Evolutionary conservation across 2,888 invertebrate species (phyloP).

Genomic region (Syrphus vitripennis): DNA sequence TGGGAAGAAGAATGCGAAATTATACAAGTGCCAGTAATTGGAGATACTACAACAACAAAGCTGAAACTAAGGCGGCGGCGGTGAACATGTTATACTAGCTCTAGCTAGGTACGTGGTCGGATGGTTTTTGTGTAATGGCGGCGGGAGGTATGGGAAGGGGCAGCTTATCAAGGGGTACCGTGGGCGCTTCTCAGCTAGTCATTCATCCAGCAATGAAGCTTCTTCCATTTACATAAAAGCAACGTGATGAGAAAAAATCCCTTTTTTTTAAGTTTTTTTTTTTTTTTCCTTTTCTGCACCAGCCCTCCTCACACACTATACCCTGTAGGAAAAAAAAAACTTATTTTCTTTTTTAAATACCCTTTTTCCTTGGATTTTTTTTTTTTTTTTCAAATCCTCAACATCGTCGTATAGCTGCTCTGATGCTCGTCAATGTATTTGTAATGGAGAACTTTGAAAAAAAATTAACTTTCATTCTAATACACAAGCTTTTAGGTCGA

Average conservation of each 20-base stretch:
- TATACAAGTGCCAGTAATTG: slow-evolving; percentile 72
- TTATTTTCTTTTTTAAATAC: slow-evolving; percentile 71
- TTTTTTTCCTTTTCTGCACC: slow-evolving; percentile 10
- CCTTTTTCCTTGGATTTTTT: slow-evolving; percentile 44
- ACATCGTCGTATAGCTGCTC: slow-evolving; percentile 21
- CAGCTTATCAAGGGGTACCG: slow-evolving; percentile 65
- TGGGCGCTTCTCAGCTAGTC: slow-evolving; percentile 67
- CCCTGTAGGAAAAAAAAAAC: slow-evolving; percentile 29
- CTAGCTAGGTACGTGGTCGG: slow-evolving; percentile 53
- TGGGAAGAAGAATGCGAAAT: slow-evolving; percentile 68
- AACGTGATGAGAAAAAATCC: slow-evolving; percentile 61
- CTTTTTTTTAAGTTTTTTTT: too few species aligned
- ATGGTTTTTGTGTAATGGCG: slow-evolving; percentile 22
- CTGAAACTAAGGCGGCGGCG: slow-evolving; percentile 24
- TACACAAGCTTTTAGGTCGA: slow-evolving; percentile 52
- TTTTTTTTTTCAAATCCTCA: slow-evolving; percentile 9
- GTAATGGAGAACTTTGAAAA: slow-evolving; percentile 58
- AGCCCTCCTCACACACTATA: background rate
- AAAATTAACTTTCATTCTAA: slow-evolving; percentile 61
- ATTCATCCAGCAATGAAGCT: slow-evolving; percentile 65
- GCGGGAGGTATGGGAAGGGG: background rate
- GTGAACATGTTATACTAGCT: slow-evolving; percentile 24
- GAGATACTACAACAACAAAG: slow-evolving; percentile 70
- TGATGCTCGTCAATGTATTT: slow-evolving; percentile 57
- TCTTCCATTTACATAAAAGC: slow-evolving; percentile 70